Evolutionary conservation across 2,113 vertebrate species (phyloP).

Genomic region (Podocnemis expansa): DNA sequence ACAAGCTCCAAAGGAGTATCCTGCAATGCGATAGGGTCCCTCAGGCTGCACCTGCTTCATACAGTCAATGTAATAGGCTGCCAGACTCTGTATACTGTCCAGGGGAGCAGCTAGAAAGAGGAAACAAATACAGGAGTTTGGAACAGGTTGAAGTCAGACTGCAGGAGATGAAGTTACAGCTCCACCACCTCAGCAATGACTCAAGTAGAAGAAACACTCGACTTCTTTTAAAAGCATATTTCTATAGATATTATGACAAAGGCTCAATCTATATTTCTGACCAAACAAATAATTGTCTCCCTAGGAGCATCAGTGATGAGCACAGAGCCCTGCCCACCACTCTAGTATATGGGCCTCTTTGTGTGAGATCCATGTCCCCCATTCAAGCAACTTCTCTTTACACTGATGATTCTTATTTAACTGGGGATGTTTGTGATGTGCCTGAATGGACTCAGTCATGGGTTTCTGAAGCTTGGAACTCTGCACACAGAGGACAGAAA

Average conservation of each 20-base stretch:
- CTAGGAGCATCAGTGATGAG: neutral
- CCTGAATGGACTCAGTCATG: neutral
- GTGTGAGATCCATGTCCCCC: neutral
- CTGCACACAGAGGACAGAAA: neutral
- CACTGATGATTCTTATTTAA: neutral
- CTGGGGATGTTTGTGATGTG: neutral
- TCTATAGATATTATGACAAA: neutral
- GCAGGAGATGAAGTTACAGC: neutral
- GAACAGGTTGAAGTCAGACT: neutral
- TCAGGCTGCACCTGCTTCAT: constrained; percentile 89
- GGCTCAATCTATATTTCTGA: neutral
- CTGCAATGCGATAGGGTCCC: constrained; percentile 92
- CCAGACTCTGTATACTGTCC: constrained; percentile 92
- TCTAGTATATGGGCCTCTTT: neutral
- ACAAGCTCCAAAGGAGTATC: constrained; percentile 96
- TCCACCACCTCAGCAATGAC: neutral
- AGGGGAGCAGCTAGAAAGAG: constrained; percentile 86
- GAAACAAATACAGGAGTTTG: neutral
- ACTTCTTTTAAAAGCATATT: neutral
- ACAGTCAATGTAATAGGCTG: constrained; percentile 89
- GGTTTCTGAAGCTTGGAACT: neutral
- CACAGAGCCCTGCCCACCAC: neutral
- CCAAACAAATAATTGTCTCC: neutral
- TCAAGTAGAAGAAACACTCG: neutral
- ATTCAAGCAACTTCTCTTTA: neutral